Evolutionary conservation across 1,140 invertebrate genomes (phyloP), one percentile per base, ranked within the genome.

Genomic region (Drosophila novamexicana): DNA sequence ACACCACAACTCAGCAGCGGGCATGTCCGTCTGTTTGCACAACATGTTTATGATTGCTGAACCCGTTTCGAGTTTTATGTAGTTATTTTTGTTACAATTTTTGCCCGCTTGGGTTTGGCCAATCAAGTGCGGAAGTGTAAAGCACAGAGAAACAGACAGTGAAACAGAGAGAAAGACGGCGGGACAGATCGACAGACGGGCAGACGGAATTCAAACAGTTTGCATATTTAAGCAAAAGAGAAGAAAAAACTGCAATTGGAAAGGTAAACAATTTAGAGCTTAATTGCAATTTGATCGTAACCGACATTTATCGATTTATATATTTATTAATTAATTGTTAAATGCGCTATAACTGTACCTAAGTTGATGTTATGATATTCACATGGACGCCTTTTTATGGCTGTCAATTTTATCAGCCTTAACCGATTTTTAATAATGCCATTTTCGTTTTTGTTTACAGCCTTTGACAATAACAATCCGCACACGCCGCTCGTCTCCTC

Each of bases 31-130:
- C 72, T 76, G 71, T 76, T 69, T 64, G 81, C 69, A 86, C 79
- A 85, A 85, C 81, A 84, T 86, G 81, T 84, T 85, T 86, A 85
- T 88, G 84, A 88, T 89, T 88, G 80, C 84, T 88, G 83, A 88
- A 88, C 83, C 81, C 84, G 84, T 88, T 85, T 62, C 64, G 52
- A 72, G 52, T 75, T 78, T 72, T 69, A 74, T 84, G 62, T 77
- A 78, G 78, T 81, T 83, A 86, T 85, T 85, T 85, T 66, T 81
- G 82, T 82, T 86, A 86, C 82, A 88, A 79, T 86, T 83, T 83
- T 53, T 79, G 64, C 52, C 40, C 54, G 57, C 45, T 73, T 73
- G 81, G 84, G 83, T 47, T 83, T 88, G 84, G 80, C 84, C 84
- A 72, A 72, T 69, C 54, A 79, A 88, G 63, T 88, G 80, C 83